Percentiles rank a stretch among this genome's conserved stretches.
phyloP scores from a whole-genome alignment of 2,113 vertebrate genomes.

The Ammodytes dubius region DNA sequence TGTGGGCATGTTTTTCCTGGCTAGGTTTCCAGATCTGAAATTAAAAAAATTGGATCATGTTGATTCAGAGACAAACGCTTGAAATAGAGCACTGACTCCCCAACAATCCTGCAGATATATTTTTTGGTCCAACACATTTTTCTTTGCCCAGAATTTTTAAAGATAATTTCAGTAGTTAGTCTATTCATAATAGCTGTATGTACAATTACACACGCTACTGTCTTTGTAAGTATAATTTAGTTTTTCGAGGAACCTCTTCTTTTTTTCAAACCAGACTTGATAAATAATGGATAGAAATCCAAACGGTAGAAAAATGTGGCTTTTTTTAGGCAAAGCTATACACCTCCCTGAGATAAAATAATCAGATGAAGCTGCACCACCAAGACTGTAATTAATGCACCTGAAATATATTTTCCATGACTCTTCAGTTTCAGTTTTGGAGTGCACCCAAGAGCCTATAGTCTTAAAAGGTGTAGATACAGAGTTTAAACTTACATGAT shows the following conservation, averaged over 20 bases:
- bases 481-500: not conserved
- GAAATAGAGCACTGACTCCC: not conserved
- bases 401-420: not conserved
- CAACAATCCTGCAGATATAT: not conserved
- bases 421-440: not conserved
- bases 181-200: rapidly evolving
- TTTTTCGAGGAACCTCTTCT: not conserved
- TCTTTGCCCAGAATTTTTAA: too few species aligned
- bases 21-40: constrained; percentile 7
- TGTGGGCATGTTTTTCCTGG: constrained; percentile 9
- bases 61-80: not conserved
- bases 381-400: not conserved
- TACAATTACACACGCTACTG: not conserved
- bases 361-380: not conserved
- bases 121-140: not conserved
- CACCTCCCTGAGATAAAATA: not conserved
- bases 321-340: not conserved
- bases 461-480: not conserved
- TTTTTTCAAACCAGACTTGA: not conserved
- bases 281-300: not conserved
- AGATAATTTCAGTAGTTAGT: too few species aligned
- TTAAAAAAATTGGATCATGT: constrained; percentile 4
- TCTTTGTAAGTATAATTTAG: not conserved
- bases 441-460: not conserved
- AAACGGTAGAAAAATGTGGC: not conserved